Percentiles rank a stretch among this genome's conserved stretches.
These are phyloP conservation scores for Drosophila tropicalis DNA, from an alignment of 1,140 invertebrate genomes.

Conservation along the genomic window DNA sequence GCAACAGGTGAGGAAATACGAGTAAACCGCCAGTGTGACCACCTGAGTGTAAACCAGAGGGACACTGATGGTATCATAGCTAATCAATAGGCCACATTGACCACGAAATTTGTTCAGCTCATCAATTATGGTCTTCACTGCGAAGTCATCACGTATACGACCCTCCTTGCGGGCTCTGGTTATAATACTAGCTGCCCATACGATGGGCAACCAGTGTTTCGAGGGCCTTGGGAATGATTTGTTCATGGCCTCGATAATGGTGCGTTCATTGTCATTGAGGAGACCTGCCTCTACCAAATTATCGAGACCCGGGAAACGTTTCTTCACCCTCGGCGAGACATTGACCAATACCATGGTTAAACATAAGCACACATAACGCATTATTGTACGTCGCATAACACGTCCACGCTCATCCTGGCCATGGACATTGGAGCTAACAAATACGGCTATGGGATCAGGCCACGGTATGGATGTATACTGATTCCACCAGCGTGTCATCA, in stretches of 20 bases:
- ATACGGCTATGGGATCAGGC: constrained; percentile 94
- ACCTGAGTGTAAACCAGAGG: constrained; percentile 98
- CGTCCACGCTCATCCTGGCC: constrained; percentile 93
- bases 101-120: constrained; percentile 95
- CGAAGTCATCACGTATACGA: constrained; percentile 95
- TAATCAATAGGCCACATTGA: constrained; percentile 91
- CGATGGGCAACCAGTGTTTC: constrained; percentile 97
- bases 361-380: constrained; percentile 92
- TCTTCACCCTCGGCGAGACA: constrained; percentile 95
- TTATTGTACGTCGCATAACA: constrained; percentile 93
- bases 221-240: constrained; percentile 93
- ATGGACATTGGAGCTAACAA: constrained; percentile 85
- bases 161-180: constrained; percentile 95
- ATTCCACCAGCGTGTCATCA: constrained; percentile 97
- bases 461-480: constrained; percentile 92
- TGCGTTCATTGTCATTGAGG: constrained; percentile 93
- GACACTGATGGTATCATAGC: constrained; percentile 96
- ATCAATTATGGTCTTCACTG: constrained; percentile 95
- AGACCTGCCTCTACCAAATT: constrained; percentile 95
- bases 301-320: constrained; percentile 94
- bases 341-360: constrained; percentile 92
- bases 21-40: constrained; percentile 95
- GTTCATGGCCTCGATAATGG: constrained; percentile 92
- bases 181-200: constrained; percentile 96
- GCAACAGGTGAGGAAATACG: constrained; percentile 91